Conservation (phyloP, 2,113 vertebrate genomes). For the Reinhardtius hippoglossoides region DNA sequence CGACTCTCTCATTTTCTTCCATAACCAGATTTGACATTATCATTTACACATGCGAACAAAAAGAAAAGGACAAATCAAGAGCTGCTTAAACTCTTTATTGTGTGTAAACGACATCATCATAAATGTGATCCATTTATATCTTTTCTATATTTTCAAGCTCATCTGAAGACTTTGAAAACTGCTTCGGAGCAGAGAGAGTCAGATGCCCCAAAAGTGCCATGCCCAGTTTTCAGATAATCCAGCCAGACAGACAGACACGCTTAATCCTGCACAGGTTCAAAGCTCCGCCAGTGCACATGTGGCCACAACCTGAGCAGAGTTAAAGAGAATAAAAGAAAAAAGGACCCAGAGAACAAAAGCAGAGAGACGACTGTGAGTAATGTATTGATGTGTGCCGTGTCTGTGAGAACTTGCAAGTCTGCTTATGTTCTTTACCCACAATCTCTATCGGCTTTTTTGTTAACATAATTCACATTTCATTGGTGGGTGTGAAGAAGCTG, state of each 20-base stretch:
- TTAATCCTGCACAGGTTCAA: conserved; percentile 76
- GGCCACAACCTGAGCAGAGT: conserved; percentile 77
- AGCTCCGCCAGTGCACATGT: conserved; percentile 75
- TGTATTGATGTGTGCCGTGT: conserved; percentile 41
- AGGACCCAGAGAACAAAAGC: conserved; percentile 52
- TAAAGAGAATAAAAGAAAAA: conserved; percentile 45
- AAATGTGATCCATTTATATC: neutral
- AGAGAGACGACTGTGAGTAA: conserved; percentile 31
- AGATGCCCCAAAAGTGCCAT: conserved; percentile 23
- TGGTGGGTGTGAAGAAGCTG: neutral
- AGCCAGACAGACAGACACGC: conserved; percentile 73
- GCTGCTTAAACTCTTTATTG: neutral
- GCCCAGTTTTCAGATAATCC: conserved; percentile 47
- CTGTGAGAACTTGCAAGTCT: conserved; percentile 34
- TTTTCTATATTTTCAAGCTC: conserved; percentile 16
- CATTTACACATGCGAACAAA: neutral
- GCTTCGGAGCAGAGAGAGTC: conserved; percentile 22
- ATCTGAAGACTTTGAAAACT: conserved; percentile 1
- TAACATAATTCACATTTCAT: neutral
- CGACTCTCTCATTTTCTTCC: neutral
- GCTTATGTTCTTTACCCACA: conserved; percentile 20
- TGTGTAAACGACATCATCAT: neutral
- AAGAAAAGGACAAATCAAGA: neutral
- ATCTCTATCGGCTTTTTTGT: neutral
- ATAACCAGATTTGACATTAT: neutral